A percentile compares a stretch with the other conserved stretches of the same genome.
Evolutionary conservation across 2,888 invertebrate species (phyloP).

Genomic region (Meteorus cinctellus): DNA sequence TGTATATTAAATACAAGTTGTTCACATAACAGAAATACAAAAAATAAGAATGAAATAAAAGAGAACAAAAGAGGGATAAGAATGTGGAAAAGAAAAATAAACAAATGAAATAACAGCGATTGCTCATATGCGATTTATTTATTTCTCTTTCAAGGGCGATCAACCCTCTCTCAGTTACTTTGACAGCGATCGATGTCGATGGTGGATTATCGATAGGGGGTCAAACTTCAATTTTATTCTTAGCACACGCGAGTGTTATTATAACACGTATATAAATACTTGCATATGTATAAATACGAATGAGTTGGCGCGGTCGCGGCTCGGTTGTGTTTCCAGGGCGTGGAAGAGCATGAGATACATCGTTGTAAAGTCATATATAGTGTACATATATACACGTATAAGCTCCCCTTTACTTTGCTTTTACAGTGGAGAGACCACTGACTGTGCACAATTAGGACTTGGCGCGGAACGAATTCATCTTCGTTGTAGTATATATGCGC

Average conservation of each 20-base stretch:
- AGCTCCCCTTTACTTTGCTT: constrained; percentile 3
- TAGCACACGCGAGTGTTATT: constrained; percentile 38
- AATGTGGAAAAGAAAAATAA: not conserved
- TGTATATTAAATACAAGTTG: not conserved
- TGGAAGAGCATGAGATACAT: constrained; percentile 26
- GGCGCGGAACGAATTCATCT: constrained; percentile 68
- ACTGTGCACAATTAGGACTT: constrained; percentile 69
- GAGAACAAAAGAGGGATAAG: not conserved
- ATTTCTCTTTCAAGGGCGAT: constrained; percentile 25
- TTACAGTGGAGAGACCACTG: constrained; percentile 60
- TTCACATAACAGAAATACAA: not conserved
- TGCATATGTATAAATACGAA: constrained; percentile 12
- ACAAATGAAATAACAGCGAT: not conserved
- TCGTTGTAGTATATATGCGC: constrained; percentile 59
- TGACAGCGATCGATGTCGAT: constrained; percentile 57
- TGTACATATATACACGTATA: constrained; percentile 9
- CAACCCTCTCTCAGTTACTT: constrained; percentile 36
- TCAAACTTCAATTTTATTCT: constrained; percentile 45
- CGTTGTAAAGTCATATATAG: not conserved
- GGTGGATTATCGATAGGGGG: constrained; percentile 60
- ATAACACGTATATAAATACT: constrained; percentile 26
- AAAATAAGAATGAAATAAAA: constrained; percentile 6
- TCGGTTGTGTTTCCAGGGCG: constrained; percentile 5
- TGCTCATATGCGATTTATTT: constrained; percentile 25
- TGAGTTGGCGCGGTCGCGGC: not conserved